Base-by-base conservation (phyloP, 2,113 vertebrate species). In the Piaya cayana region DNA sequence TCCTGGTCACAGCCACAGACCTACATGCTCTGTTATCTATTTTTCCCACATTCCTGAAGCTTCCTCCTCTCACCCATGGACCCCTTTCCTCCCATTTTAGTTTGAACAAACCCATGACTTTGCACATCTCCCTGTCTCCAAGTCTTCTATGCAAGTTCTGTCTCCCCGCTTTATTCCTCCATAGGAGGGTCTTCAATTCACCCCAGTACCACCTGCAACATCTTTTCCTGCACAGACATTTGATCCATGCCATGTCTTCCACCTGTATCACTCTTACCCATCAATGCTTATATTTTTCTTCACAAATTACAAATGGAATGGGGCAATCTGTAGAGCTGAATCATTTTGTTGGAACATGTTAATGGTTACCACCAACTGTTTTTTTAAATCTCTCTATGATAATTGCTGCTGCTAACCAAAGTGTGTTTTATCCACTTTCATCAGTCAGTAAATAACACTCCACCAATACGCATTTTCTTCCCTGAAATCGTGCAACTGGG, bases 401-500 rank as follows among this genome's bases (percentile, higher is more conserved):
- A 43, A 39, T 27, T 86, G 22, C 21, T 93, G n/a, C 37, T 85
- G 49, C 45, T 90, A 80, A 80, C 8, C 6, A 21, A 72, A 60
- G 60, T 83, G 23, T 49, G 7, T 58, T 64, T 34, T 36, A 45
- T 85, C 45, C 22, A 37, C 55, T 77, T 85, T 53, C 21, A 90
- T 32, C n/a, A 25, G 59, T 52, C 47, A 59, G 26, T 37, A 36
- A 30, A 11, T 18, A 18, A 60, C 34, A 37, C 26, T 58, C 43
- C 60, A 22, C 15, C 0, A 0, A 74, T 34, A 55, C 21, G 34
- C n/a, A 53, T 12, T 55, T 30, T 3, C 5, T 55, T 70, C 56
- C 37, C 30, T 55, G 47, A 63, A 55, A 62, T 49, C 0, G 0
- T 47, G 52, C 60, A 84, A 11, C 25, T 59, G 27, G 12, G 14